Percentiles rank a stretch among this genome's conserved stretches.
These are phyloP conservation scores for Brenthis hecate DNA, from an alignment of 2,888 invertebrate genomes.

Conservation along the genomic window DNA sequence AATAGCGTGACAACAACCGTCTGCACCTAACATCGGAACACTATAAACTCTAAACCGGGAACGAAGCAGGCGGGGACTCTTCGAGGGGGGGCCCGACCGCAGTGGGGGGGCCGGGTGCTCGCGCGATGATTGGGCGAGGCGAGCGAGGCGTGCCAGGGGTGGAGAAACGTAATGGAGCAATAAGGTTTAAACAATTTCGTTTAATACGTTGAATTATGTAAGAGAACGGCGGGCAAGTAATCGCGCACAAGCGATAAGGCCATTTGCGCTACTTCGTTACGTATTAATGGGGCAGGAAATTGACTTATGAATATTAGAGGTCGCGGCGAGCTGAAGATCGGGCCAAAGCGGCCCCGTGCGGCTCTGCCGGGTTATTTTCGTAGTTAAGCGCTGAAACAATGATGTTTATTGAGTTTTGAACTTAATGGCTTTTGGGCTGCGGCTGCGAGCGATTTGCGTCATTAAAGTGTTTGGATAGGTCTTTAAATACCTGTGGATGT, in stretches of 20 bases:
- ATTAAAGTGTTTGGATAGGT: slow-evolving; percentile 69
- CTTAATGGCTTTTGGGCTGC: slow-evolving; percentile 71
- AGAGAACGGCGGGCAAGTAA: slow-evolving; percentile 81
- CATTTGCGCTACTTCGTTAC: slow-evolving; percentile 83
- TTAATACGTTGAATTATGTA: slow-evolving; percentile 84
- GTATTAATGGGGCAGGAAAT: slow-evolving; percentile 83
- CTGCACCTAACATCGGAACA: slow-evolving; percentile 56
- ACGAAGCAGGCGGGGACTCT: slow-evolving; percentile 60
- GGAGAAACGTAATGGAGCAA: slow-evolving; percentile 82
- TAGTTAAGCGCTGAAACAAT: slow-evolving; percentile 78
- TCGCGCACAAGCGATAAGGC: slow-evolving; percentile 83
- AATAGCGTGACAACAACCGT: slow-evolving; percentile 46
- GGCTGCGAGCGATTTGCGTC: slow-evolving; percentile 65
- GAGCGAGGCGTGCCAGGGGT: slow-evolving; percentile 77
- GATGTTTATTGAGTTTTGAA: slow-evolving; percentile 78
- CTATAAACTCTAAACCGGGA: slow-evolving; percentile 56
- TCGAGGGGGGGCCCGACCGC: slow-evolving; percentile 49
- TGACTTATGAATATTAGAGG: slow-evolving; percentile 83
- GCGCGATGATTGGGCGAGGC: slow-evolving; percentile 67
- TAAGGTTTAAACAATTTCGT: slow-evolving; percentile 84
- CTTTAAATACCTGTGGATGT: slow-evolving; percentile 42
- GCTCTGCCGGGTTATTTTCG: slow-evolving; percentile 68
- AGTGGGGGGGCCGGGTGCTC: slow-evolving; percentile 50
- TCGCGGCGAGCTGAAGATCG: slow-evolving; percentile 72
- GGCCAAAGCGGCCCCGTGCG: slow-evolving; percentile 75